These are phyloP conservation scores for Pholis gunnellus DNA, from an alignment of 2,113 vertebrate species.

Conservation along the genomic window DNA sequence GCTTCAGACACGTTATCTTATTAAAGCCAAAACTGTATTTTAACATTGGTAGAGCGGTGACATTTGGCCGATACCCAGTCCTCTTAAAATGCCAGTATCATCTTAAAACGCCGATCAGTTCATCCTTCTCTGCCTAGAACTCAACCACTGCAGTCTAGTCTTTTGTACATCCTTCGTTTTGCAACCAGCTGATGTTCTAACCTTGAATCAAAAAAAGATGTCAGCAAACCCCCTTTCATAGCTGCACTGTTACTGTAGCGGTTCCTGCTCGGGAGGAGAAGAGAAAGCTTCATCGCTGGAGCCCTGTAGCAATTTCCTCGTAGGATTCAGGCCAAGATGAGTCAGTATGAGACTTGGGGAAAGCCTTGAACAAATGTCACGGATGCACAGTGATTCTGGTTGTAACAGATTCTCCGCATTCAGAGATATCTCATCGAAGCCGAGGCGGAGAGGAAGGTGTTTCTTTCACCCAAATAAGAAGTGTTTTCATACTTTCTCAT, in stretches of 20 bases:
- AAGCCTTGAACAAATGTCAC: constrained; percentile 58
- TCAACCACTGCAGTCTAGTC: too few species aligned
- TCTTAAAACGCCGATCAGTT: not conserved
- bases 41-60: too few species aligned
- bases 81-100: not conserved
- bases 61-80: too few species aligned
- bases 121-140: too few species aligned
- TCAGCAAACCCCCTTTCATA: too few species aligned
- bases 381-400: constrained; percentile 36
- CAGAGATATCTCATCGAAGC: constrained; percentile 10
- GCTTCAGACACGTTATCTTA: not conserved
- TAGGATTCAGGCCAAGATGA: constrained; percentile 65
- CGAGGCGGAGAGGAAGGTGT: not conserved
- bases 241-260: too few species aligned
- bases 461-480: not conserved
- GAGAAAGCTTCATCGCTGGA: constrained; percentile 24
- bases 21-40: not conserved
- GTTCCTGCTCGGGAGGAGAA: too few species aligned
- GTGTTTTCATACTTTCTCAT: not conserved
- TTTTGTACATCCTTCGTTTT: too few species aligned
- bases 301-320: constrained; percentile 52
- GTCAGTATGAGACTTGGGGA: constrained; percentile 55
- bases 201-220: too few species aligned
- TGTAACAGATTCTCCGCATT: constrained; percentile 39
- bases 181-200: too few species aligned